Conservation (phyloP, 2,797 vertebrate species). For the Adelosebastes latens region DNA sequence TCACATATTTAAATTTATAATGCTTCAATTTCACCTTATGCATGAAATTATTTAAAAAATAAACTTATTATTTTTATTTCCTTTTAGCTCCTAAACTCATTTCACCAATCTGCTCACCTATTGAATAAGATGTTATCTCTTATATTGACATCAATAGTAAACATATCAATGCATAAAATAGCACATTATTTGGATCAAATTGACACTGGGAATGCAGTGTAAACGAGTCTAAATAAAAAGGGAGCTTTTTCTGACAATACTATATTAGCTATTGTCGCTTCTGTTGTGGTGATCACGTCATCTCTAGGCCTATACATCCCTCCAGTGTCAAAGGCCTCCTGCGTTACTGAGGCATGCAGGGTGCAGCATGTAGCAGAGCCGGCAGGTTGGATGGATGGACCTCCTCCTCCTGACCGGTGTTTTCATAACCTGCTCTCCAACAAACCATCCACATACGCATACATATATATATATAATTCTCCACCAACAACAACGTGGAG, state of each 20-base stretch:
- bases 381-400: slow-evolving; percentile 13
- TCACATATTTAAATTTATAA: neutral
- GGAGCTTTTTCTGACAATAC: too few species aligned
- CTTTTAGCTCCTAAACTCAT: neutral
- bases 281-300: slow-evolving; percentile 61
- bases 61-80: neutral
- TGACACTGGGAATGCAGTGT: neutral
- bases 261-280: neutral
- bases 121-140: neutral
- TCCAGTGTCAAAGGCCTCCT: slow-evolving; percentile 56
- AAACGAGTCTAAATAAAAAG: neutral
- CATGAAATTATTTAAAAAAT: neutral
- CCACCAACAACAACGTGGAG: slow-evolving; percentile 54
- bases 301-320: slow-evolving; percentile 46
- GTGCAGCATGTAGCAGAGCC: slow-evolving; percentile 18
- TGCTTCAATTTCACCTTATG: neutral
- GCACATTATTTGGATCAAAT: neutral
- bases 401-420: slow-evolving; percentile 41
- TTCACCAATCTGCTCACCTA: neutral
- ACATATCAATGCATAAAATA: neutral
- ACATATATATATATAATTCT: neutral
- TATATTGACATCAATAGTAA: neutral
- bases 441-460: slow-evolving; percentile 22
- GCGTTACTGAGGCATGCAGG: slow-evolving; percentile 12
- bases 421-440: slow-evolving; percentile 55